Base-by-base conservation (phyloP, 1,140 invertebrate species). In the Heterodera carotae region DNA sequence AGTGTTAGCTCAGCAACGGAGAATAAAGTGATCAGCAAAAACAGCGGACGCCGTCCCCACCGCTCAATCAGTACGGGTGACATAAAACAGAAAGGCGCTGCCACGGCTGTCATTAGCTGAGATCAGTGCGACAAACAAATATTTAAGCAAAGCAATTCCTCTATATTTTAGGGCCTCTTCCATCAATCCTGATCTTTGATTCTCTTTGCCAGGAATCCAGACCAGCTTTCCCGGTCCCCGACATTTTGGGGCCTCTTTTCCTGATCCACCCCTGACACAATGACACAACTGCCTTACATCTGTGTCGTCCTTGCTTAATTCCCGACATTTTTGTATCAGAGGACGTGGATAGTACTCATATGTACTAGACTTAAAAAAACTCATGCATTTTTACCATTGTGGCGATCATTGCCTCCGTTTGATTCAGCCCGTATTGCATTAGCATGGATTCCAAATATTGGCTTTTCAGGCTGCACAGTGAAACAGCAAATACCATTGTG, bases 391-490 rank as follows among this genome's bases (percentile, higher is more conserved):
- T 66, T 29, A 39, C 76, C 76, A 81, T 78, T 6, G 79, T 78
- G 48, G 62, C 25, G 15, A 78, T n/a, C 56, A 78, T 69, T 31
- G 77, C 76, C 39, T 43, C 36, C 27, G 79, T 76, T 62, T 80
- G 79, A 31, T 31, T 69, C 43, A 80, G 8, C 3, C 79, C 82
- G 80, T 83, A 80, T 27, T n/a, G 66, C 79, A 80, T 83, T 22
- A 80, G 79, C 79, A 80, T 80, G 2, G 80, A 62, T 25, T 76
- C 79, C 48, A 83, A 73, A 31, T 80, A 80, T 53, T 80, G 79
- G 68, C 81, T 80, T 59, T 80, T 83, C 10, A 80, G 27, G 31
- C 69, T 83, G 29, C 48, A 81, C 10, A 78, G 36, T 0, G 79
- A 80, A 33, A 69, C 29, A 8, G 79, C 74, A 15, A 80, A 80